These are phyloP conservation scores for Epinotia bilunana DNA, from an alignment of 2,888 invertebrate genomes.

Conservation along the genomic window DNA sequence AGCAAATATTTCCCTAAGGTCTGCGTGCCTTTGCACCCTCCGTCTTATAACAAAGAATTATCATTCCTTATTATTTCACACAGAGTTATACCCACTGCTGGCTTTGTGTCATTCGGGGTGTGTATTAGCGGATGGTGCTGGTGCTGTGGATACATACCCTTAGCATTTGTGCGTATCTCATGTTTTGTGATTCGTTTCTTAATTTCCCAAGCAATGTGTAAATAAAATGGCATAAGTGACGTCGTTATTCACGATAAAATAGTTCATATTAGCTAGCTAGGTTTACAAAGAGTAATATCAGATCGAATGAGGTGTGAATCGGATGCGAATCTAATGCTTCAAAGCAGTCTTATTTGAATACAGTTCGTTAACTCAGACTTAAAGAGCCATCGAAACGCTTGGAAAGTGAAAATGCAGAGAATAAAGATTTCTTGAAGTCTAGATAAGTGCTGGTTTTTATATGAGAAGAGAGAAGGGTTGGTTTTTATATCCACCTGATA, in stretches of 20 bases:
- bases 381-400: constrained; percentile 25
- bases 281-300: constrained; percentile 1
- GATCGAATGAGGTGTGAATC: constrained; percentile 42
- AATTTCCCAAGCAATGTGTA: background rate
- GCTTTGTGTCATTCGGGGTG: background rate
- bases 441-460: background rate
- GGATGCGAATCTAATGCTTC: constrained; percentile 49
- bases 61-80: constrained; percentile 35
- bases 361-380: constrained; percentile 52
- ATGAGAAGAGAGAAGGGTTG: no score
- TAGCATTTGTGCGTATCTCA: background rate
- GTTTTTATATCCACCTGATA: background rate
- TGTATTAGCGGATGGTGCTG: background rate
- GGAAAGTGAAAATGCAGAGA: background rate
- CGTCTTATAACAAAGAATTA: constrained; percentile 44
- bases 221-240: background rate
- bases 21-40: constrained; percentile 45
- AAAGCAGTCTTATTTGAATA: constrained; percentile 48
- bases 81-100: constrained; percentile 21
- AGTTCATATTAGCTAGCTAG: background rate
- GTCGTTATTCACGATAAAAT: background rate
- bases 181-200: background rate
- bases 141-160: background rate
- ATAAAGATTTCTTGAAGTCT: background rate
- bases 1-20: constrained; percentile 45